phyloP scores from a whole-genome alignment of 2,888 invertebrate species.

The Camptogramma bilineatum region DNA sequence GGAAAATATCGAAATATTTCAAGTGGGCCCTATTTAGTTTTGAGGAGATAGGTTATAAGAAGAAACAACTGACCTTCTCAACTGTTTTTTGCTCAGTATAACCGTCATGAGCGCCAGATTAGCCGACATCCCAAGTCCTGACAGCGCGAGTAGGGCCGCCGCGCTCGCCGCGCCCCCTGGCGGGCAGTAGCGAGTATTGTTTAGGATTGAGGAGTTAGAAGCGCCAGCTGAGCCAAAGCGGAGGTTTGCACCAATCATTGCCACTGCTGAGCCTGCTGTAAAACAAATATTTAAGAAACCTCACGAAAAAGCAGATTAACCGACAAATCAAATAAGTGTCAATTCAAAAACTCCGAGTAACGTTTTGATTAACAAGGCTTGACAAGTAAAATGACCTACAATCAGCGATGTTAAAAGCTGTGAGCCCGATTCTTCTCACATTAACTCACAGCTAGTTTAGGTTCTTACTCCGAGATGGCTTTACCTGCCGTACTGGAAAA shows the following conservation, averaged over 20 bases:
- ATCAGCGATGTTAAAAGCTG: no score
- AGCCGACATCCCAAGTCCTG: slow-evolving; percentile 92
- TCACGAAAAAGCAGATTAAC: neutral
- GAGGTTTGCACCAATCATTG: slow-evolving; percentile 92
- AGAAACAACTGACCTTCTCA: slow-evolving; percentile 86
- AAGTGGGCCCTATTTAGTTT: no score
- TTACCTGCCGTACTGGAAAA: no score
- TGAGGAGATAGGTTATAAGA: neutral
- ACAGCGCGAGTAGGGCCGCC: slow-evolving; percentile 90
- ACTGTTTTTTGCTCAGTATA: slow-evolving; percentile 91
- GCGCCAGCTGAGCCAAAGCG: slow-evolving; percentile 89
- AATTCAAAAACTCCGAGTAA: no score
- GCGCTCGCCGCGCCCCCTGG: slow-evolving; percentile 93
- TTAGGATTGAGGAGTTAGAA: slow-evolving; percentile 88
- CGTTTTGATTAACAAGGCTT: no score
- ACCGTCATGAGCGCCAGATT: slow-evolving; percentile 93
- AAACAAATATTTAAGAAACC: neutral
- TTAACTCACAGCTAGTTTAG: no score
- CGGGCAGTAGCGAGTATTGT: slow-evolving; percentile 91
- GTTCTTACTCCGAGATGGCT: no score
- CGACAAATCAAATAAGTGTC: no score
- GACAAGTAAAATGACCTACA: no score
- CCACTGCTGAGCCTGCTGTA: slow-evolving; percentile 88
- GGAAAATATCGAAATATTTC: no score
- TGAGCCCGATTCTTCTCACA: no score